Evolutionary conservation across 2,797 vertebrate genomes (phyloP).

Genomic region (Tangara arthus): DNA sequence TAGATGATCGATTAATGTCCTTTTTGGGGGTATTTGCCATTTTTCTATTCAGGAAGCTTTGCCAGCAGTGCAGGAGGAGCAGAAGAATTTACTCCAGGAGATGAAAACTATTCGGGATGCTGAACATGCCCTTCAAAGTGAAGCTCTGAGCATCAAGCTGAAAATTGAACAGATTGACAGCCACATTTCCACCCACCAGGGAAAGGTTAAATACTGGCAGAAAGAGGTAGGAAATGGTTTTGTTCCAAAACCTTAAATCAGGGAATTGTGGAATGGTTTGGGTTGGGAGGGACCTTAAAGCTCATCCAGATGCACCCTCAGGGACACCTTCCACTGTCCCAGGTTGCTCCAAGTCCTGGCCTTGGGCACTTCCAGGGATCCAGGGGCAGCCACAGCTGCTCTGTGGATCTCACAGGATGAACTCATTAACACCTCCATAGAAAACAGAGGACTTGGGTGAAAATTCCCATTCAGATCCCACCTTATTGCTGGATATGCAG

Average conservation of each 20-base stretch:
- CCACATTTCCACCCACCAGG: slow-evolving; percentile 83
- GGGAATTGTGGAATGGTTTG: not conserved
- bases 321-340: not conserved
- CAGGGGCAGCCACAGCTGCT: not conserved
- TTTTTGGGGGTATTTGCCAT: not conserved
- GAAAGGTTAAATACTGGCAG: slow-evolving; percentile 92
- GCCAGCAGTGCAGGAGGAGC: slow-evolving; percentile 84
- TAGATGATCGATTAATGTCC: not conserved
- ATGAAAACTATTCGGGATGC: slow-evolving; percentile 84
- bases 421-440: too few species aligned
- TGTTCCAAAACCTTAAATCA: not conserved
- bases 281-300: not conserved
- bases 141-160: slow-evolving; percentile 88
- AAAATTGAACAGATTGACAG: slow-evolving; percentile 88
- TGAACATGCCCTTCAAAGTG: slow-evolving; percentile 87
- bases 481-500: not conserved
- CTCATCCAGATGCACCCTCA: not conserved
- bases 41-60: slow-evolving; percentile 77
- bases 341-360: not conserved
- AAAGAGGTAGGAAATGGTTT: slow-evolving; percentile 81
- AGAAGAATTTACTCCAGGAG: slow-evolving; percentile 79
- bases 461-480: not conserved
- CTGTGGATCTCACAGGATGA: not conserved
- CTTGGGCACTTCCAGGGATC: not conserved
- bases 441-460: not conserved